Percentiles rank a stretch among this genome's conserved stretches.
Evolutionary conservation across 1,140 invertebrate genomes (phyloP).

Genomic region (Dryas iulia): DNA sequence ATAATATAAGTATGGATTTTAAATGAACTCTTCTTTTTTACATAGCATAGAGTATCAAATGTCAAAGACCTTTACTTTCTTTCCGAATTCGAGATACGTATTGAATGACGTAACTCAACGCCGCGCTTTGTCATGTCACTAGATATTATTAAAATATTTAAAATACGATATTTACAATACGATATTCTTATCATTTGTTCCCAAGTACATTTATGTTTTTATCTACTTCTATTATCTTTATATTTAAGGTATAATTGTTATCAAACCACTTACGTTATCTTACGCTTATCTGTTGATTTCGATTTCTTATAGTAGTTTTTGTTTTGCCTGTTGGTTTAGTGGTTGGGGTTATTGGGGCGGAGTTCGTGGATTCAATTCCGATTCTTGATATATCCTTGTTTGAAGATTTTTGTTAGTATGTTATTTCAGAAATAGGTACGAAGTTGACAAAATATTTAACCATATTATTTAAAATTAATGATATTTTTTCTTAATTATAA

Average conservation of each 20-base stretch:
- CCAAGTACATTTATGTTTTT: background rate
- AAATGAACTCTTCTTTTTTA: no score
- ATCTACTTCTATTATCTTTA: background rate
- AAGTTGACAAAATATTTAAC: no score
- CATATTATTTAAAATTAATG: no score
- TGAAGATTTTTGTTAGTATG: no score
- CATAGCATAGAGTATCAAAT: no score
- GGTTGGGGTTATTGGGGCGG: background rate
- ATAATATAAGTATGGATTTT: no score
- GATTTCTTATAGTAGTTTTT: background rate
- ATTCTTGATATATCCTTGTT: no score
- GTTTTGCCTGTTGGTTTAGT: background rate
- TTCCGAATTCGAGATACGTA: no score
- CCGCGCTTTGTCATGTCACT: no score
- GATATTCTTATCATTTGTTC: background rate
- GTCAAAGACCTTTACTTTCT: no score
- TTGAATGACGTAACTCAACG: background rate
- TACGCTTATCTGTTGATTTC: background rate
- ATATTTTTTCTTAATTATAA: no score
- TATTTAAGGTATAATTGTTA: background rate
- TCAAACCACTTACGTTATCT: background rate
- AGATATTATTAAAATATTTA: background rate
- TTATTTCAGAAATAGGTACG: no score
- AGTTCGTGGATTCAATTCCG: background rate
- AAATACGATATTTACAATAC: background rate